phyloP scores from a whole-genome alignment of 2,113 vertebrate genomes.

The Electrona antarctica region DNA sequence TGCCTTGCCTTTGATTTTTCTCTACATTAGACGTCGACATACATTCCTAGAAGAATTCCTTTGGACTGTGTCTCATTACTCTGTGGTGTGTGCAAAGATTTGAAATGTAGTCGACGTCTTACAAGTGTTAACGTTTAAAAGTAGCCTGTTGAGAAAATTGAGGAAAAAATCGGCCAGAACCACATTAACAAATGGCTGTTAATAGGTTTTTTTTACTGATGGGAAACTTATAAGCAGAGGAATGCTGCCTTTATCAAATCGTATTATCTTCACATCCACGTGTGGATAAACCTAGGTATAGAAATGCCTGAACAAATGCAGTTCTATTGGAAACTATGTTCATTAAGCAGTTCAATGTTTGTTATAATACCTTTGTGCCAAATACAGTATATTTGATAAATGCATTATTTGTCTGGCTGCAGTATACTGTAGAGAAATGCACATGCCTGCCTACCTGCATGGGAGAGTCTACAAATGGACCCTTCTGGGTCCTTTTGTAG shows the following conservation, averaged over 20 bases:
- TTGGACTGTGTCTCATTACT: conserved; percentile 58
- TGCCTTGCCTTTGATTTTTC: conserved; percentile 49
- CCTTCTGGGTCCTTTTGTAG: too few relatives aligned
- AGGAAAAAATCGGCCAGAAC: conserved; percentile 43
- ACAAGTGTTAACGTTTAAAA: conserved; percentile 62
- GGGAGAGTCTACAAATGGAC: too few relatives aligned
- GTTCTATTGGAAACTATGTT: background rate
- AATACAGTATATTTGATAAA: background rate
- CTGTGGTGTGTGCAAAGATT: conserved; percentile 39
- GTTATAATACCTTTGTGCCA: background rate
- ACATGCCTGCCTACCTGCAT: too few relatives aligned
- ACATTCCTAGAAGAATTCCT: conserved; percentile 57
- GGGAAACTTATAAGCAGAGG: background rate
- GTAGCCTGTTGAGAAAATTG: conserved; percentile 43
- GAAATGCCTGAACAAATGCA: too few relatives aligned
- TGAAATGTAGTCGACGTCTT: conserved; percentile 47
- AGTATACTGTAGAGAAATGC: too few relatives aligned
- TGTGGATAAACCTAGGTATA: background rate
- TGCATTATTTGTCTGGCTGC: too few relatives aligned
- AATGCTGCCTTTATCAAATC: background rate
- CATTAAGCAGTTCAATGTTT: background rate
- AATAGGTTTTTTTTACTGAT: conserved; percentile 12
- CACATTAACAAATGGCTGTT: conserved; percentile 44
- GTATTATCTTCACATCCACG: background rate
- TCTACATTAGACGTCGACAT: conserved; percentile 57